These are phyloP conservation scores for Emmelina monodactyla DNA, from an alignment of 2,888 invertebrate species.

Conservation along the genomic window DNA sequence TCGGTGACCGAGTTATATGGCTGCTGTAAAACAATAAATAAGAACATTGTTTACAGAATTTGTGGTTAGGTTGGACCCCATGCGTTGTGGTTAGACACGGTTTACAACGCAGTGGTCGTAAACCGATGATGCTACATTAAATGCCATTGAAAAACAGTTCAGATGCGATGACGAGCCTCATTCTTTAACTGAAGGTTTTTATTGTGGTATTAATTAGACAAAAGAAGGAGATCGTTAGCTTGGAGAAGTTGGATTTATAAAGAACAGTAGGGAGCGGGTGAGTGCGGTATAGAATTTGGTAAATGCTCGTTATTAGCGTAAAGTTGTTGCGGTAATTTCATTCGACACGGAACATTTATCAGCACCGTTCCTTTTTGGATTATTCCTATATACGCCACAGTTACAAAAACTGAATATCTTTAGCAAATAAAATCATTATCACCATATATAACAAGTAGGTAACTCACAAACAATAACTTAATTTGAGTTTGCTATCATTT, in stretches of 20 bases:
- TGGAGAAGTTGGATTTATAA: slow-evolving; percentile 14
- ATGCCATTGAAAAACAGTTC: slow-evolving; percentile 31
- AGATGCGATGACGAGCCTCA: slow-evolving; percentile 30
- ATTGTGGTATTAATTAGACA: slow-evolving; percentile 31
- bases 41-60: slow-evolving; percentile 49
- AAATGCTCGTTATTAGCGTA: slow-evolving; percentile 30
- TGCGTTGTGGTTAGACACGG: slow-evolving; percentile 38
- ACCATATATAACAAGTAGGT: no score
- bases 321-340: slow-evolving; percentile 18
- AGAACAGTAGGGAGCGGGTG: slow-evolving; percentile 28
- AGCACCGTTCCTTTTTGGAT: no score
- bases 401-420: no score
- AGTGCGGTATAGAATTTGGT: slow-evolving; percentile 27
- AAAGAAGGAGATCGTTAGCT: slow-evolving; percentile 21
- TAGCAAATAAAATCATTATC: no score
- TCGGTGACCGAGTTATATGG: slow-evolving; percentile 46
- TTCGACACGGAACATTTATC: slow-evolving; percentile 9
- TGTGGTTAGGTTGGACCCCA: slow-evolving; percentile 42
- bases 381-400: no score
- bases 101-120: slow-evolving; percentile 25
- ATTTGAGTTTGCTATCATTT: no score
- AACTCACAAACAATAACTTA: no score
- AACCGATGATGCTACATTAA: slow-evolving; percentile 42
- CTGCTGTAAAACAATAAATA: slow-evolving; percentile 61
- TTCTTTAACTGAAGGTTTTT: slow-evolving; percentile 27